phyloP scores from a whole-genome alignment of 1,140 invertebrate genomes.

The Aphaenogaster rudis region DNA sequence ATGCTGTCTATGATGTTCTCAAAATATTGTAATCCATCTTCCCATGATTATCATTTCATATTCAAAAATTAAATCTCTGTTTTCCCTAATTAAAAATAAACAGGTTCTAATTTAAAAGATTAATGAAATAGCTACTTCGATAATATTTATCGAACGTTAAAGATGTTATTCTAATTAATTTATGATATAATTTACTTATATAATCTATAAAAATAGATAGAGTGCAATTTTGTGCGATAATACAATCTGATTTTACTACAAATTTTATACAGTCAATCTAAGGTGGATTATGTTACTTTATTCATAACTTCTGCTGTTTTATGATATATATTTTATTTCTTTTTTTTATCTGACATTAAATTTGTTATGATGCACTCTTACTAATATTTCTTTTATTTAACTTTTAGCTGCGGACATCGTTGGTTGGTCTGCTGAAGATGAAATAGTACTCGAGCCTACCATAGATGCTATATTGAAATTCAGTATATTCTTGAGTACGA shows the following conservation, averaged over 20 bases:
- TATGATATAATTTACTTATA: not conserved
- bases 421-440: conserved; percentile 84
- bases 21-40: not conserved
- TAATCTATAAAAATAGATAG: not conserved
- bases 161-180: not conserved
- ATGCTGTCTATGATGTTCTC: not conserved
- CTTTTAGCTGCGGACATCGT: conserved; percentile 76
- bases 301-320: not conserved
- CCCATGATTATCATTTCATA: not conserved
- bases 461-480: conserved; percentile 87
- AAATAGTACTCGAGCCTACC: conserved; percentile 85
- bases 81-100: not conserved
- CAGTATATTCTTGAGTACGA: conserved; percentile 88
- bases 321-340: conserved; percentile 15
- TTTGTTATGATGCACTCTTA: conserved; percentile 44
- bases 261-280: not conserved
- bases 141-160: not conserved
- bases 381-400: conserved; percentile 63
- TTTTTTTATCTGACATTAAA: conserved; percentile 27
- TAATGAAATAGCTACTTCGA: not conserved
- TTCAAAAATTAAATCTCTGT: conserved; percentile 10
- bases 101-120: not conserved
- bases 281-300: not conserved
- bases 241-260: not conserved
- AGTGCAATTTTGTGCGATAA: not conserved